Percentiles rank a stretch among this genome's conserved stretches.
These are phyloP conservation scores for Aphelenchoides bicaudatus DNA, from an alignment of 2,888 invertebrate species.

Conservation along the genomic window DNA sequence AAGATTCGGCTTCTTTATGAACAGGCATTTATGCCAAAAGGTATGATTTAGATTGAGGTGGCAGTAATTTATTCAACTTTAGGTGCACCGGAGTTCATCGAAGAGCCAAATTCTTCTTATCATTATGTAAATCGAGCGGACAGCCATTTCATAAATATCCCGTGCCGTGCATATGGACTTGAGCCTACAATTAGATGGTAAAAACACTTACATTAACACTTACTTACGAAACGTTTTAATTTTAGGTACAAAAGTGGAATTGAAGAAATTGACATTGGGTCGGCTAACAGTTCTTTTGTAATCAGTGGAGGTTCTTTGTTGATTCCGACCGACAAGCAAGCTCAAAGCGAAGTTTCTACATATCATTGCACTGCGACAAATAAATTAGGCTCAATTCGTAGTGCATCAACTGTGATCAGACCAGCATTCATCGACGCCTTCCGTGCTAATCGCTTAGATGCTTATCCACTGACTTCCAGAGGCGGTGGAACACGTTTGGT, in stretches of 20 bases:
- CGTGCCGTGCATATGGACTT: slow-evolving; percentile 32
- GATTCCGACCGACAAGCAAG: slow-evolving; percentile 27
- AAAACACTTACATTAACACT: too few relatives aligned
- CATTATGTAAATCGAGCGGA: slow-evolving; percentile 30
- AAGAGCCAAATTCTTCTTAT: slow-evolving; percentile 29
- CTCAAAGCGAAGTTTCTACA: slow-evolving; percentile 27
- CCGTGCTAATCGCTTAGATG: slow-evolving; percentile 39
- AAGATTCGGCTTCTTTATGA: slow-evolving; percentile 39
- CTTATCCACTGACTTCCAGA: slow-evolving; percentile 40
- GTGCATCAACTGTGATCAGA: slow-evolving; percentile 30
- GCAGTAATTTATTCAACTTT: neutral
- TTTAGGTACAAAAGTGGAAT: slow-evolving; percentile 29
- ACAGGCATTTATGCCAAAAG: slow-evolving; percentile 38
- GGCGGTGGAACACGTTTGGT: slow-evolving; percentile 47
- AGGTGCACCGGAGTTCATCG: slow-evolving; percentile 27
- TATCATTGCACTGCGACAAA: slow-evolving; percentile 36
- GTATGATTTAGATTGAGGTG: neutral
- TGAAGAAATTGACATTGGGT: slow-evolving; percentile 27
- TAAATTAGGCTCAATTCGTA: slow-evolving; percentile 35
- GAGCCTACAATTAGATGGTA: slow-evolving; percentile 32
- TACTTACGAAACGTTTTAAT: too few relatives aligned
- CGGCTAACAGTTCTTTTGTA: slow-evolving; percentile 11
- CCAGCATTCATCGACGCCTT: slow-evolving; percentile 45
- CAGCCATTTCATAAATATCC: slow-evolving; percentile 31
- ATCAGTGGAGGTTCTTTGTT: slow-evolving; percentile 29